Evolutionary conservation across 2,888 invertebrate genomes (phyloP), one percentile per base, ranked within the genome.

Genomic region (Allygus modestus): DNA sequence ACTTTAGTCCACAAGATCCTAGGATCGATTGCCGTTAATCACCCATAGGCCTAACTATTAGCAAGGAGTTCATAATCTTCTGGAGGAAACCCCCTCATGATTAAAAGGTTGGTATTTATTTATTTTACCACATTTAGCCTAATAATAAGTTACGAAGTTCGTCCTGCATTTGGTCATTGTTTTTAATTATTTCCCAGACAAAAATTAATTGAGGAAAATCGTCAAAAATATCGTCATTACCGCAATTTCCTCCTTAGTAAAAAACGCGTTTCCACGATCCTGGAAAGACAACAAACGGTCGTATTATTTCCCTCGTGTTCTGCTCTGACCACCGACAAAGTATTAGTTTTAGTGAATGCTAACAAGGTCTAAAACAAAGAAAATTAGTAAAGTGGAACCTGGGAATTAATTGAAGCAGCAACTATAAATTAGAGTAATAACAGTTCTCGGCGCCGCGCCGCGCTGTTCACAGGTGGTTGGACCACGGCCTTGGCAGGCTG

Each of bases 291-390:
- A 46, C 46, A 58, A 58, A 17, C 58, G 5, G 31, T 7, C 28
- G 2, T 28, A 65, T 15, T 31, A 4, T 28, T 0, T 65, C 65
- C 65, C 28, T 0, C 1, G 65, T 58, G 15, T 26, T 65, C 12
- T 65, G 9, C 65, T 23, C 20, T 28, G 65, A 15, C 65, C 31
- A 65, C 65, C 65, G 11, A 23, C 28, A 65, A 65, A 65, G 65
- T 65, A 65, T 28, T 65, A 28, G 15, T 65, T 46, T 58, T 23
- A 23, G 5, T 20, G 65, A 20, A 23, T 65, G 65, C 65, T 65
- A 65, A 65, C 65, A 65, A 65, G 65, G 65, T 2, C 28, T 15
- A 31, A 58, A 65, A 65, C 65, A 65, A 65, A 28, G 65, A 28
- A 31, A 65, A 17, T 65, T 28, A 65, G 65, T 65, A 58, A 65